Evolutionary conservation across 2,113 vertebrate genomes (phyloP).

Genomic region (Hypanus sabinus): DNA sequence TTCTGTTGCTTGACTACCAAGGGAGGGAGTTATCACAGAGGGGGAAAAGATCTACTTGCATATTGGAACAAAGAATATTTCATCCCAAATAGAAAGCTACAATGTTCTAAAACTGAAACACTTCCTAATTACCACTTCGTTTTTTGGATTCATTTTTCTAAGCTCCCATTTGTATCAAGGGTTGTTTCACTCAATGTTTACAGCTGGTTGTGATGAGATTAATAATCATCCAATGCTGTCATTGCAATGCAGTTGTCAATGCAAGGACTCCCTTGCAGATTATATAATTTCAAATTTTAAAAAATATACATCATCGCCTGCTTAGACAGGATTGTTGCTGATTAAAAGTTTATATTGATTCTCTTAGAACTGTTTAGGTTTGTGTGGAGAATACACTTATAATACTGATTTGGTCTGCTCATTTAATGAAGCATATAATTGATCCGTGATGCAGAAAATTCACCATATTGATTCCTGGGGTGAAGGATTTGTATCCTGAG

Average conservation of each 20-base stretch:
- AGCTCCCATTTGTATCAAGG: background rate
- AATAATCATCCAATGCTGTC: background rate
- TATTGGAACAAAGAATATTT: background rate
- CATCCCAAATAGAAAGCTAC: background rate
- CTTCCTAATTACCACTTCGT: background rate
- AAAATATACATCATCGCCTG: background rate
- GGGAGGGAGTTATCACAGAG: background rate
- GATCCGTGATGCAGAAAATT: too few relatives aligned
- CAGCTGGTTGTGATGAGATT: background rate
- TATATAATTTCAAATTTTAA: background rate
- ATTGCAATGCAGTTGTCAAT: too few relatives aligned
- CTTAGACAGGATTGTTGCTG: background rate
- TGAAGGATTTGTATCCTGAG: too few relatives aligned
- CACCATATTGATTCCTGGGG: too few relatives aligned
- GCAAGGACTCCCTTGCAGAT: background rate
- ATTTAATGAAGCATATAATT: too few relatives aligned
- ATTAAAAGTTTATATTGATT: background rate
- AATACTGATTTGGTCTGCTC: too few relatives aligned
- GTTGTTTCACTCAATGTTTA: background rate
- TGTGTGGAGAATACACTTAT: too few relatives aligned
- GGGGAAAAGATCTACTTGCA: background rate
- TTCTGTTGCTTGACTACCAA: background rate
- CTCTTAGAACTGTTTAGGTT: too few relatives aligned
- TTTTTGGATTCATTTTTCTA: background rate
- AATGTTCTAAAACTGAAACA: background rate